Evolutionary conservation across 2,113 vertebrate genomes (phyloP).

Genomic region (Urocitellus parryii): DNA sequence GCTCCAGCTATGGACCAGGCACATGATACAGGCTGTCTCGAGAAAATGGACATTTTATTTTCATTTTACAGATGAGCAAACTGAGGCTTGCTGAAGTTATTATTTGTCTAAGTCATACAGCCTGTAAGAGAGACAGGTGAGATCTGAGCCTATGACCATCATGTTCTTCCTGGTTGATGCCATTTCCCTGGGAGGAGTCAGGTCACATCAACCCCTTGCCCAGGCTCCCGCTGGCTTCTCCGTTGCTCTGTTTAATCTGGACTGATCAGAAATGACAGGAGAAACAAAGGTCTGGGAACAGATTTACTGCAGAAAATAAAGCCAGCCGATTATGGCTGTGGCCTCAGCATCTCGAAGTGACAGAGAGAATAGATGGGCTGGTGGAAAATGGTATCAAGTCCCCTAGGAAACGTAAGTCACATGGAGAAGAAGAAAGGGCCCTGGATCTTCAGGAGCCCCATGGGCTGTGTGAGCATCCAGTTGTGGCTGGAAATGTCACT

Average conservation of each 20-base stretch:
- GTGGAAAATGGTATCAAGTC: neutral
- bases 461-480: neutral
- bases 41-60: neutral
- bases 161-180: neutral
- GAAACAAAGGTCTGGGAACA: constrained; percentile 2
- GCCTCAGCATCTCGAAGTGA: neutral
- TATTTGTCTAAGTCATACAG: neutral
- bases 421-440: neutral
- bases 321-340: neutral
- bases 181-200: neutral
- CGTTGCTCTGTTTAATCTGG: neutral
- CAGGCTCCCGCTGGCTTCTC: neutral
- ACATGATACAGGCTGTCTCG: neutral
- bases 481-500: neutral
- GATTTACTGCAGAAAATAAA: constrained; percentile 29
- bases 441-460: neutral
- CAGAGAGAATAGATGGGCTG: neutral
- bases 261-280: constrained; percentile 44
- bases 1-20: neutral
- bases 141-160: too few species aligned
- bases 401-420: neutral
- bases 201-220: neutral
- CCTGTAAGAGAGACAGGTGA: neutral
- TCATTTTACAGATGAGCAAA: constrained; percentile 38
- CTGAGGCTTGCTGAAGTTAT: neutral